A percentile compares a stretch with the other conserved stretches of the same genome.
phyloP scores from a whole-genome alignment of 1,140 invertebrate genomes.

The Papilio aristodemus region DNA sequence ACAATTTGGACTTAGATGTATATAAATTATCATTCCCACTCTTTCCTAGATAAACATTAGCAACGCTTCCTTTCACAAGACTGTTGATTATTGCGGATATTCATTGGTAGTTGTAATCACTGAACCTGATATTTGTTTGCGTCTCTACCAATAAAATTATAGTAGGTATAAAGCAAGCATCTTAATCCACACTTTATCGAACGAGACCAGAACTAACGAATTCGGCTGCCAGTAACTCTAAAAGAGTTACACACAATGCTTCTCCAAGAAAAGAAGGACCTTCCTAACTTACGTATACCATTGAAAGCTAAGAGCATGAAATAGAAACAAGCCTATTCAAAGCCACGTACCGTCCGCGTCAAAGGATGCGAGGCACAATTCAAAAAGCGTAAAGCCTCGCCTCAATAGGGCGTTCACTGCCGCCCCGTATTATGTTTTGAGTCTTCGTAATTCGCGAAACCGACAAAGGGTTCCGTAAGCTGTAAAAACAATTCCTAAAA shows the following conservation, averaged over 20 bases:
- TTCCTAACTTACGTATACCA: slow-evolving; percentile 48
- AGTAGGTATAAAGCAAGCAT: neutral
- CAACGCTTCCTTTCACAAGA: too few species aligned
- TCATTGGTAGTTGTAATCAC: neutral
- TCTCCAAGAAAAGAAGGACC: slow-evolving; percentile 43
- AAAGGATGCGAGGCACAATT: slow-evolving; percentile 65
- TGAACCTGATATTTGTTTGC: neutral
- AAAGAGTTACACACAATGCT: slow-evolving; percentile 29
- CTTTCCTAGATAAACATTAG: too few species aligned
- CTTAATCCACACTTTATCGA: neutral
- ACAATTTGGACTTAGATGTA: too few species aligned
- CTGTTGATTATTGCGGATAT: too few species aligned
- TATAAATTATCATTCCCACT: too few species aligned
- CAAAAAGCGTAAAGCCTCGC: slow-evolving; percentile 63
- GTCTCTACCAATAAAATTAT: neutral
- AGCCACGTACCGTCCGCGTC: slow-evolving; percentile 64
- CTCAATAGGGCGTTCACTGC: slow-evolving; percentile 45
- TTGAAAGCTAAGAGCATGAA: slow-evolving; percentile 65
- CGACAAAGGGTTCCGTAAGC: slow-evolving; percentile 73
- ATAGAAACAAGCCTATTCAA: slow-evolving; percentile 69
- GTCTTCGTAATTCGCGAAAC: slow-evolving; percentile 53
- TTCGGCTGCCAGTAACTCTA: slow-evolving; percentile 7
- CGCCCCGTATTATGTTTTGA: slow-evolving; percentile 49
- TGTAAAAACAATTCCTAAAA: slow-evolving; percentile 77
- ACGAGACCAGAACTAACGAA: slow-evolving; percentile 13